Evolutionary conservation across 2,113 vertebrate genomes (phyloP), one percentile per base, ranked within the genome.

Genomic region (Neofelis nebulosa): DNA sequence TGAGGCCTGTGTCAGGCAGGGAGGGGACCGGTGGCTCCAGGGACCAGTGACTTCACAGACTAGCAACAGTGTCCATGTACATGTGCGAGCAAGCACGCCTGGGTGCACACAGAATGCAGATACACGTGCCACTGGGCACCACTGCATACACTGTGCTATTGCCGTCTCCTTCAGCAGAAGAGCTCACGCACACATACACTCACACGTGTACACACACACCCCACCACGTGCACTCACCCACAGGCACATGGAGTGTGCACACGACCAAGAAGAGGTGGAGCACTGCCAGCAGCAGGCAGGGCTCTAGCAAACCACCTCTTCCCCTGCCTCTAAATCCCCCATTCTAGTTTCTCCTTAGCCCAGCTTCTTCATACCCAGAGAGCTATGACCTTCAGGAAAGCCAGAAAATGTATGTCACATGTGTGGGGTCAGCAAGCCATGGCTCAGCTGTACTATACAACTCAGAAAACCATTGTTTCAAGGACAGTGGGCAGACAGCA

Each of bases 161-260:
- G 85, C 81, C 95, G 57, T 97, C 87, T 95, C 80, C 57, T 83
- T 57, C 52, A 55, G 94, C 82, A 89, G 68, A 92, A 89, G 76
- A 81, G 52, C 38, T 61, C 83, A 29, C 27, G 36, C 68, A 80
- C 45, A 65, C 50, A 94, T 33, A 81, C 73, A 93, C 50, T 36
- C 55, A 84, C 97, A 97, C 61, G 25, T 96, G 97, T 93, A 65
- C 61, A 45, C 45, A 80, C 10, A 89, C 38, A 89, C 48, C 88
- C 94, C 94, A 90, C 84, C 97, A 97, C 73, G 96, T 98, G 98
- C 95, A 92, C 14, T 96, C 94, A 96, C 92, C 88, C 96, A 97
- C 96, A 92, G 89, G 88, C 97, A 97, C 96, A 85, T 91, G 93
- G 85, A 85, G 29, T 79, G 73, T 98, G 97, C 97, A 96, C 69